These are phyloP conservation scores for Camponotus fellah DNA, from an alignment of 2,888 invertebrate genomes.

Conservation along the genomic window DNA sequence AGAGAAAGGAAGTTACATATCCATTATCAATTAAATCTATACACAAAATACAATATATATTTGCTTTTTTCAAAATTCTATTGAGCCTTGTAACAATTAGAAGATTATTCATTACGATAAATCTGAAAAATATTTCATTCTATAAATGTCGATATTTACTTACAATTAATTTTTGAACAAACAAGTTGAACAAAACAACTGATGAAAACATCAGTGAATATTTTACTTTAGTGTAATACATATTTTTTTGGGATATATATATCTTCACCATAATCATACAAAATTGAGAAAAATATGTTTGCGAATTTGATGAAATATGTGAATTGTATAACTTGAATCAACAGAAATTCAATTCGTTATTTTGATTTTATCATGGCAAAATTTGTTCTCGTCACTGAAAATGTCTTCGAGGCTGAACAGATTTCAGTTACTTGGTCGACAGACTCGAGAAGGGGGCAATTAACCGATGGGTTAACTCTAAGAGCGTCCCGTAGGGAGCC, in stretches of 20 bases:
- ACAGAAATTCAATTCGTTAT: constrained; percentile 18
- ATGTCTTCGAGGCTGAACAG: constrained; percentile 19
- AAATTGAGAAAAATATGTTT: background rate
- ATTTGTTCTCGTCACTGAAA: background rate
- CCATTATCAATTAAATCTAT: constrained; percentile 17
- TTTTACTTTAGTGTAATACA: background rate
- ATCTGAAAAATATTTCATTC: constrained; percentile 2
- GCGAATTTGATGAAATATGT: background rate
- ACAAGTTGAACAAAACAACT: background rate
- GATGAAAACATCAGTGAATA: background rate
- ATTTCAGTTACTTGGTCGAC: constrained; percentile 35
- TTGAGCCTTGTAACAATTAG: background rate
- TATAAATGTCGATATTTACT: constrained; percentile 23
- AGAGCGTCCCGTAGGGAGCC: constrained; percentile 37
- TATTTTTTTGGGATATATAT: constrained; percentile 1
- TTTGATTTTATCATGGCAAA: background rate
- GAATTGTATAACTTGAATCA: background rate
- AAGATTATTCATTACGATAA: background rate
- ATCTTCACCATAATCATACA: background rate
- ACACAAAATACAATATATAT: background rate
- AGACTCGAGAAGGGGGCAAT: constrained; percentile 48
- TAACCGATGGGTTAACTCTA: constrained; percentile 56
- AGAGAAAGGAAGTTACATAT: constrained; percentile 14
- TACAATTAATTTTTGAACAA: background rate
- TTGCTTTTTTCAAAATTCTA: background rate